phyloP scores from a whole-genome alignment of 2,113 vertebrate genomes.

The Pedetes capensis region DNA sequence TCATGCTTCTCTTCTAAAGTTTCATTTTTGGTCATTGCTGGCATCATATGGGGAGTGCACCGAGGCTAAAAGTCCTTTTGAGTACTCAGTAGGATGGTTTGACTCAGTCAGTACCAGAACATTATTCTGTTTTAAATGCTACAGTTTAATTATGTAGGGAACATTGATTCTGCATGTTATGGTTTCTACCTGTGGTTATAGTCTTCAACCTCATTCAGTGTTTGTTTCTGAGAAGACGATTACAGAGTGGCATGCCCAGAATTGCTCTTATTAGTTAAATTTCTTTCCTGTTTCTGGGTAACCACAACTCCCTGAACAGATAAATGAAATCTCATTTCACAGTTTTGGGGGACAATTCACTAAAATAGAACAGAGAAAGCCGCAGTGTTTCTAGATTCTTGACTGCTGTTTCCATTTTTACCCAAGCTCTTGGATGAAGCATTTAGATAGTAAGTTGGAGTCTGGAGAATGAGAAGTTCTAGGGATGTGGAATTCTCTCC shows the following conservation, averaged over 20 bases:
- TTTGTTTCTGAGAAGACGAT: constrained; percentile 13
- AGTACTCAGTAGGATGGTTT: neutral
- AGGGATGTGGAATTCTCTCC: neutral
- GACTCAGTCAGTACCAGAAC: neutral
- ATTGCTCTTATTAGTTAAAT: constrained; percentile 1
- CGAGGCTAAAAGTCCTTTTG: neutral
- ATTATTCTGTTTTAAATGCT: neutral
- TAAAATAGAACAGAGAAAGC: constrained; percentile 10
- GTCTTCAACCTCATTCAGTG: neutral
- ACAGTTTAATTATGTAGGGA: neutral
- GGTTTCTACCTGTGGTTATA: constrained; percentile 4
- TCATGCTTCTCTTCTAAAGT: neutral
- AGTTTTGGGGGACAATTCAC: neutral
- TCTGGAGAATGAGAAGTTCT: neutral
- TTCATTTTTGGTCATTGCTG: neutral
- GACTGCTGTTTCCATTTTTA: neutral
- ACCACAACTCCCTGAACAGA: neutral
- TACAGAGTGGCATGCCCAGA: neutral
- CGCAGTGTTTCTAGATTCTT: neutral
- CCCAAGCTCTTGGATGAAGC: neutral
- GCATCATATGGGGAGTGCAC: neutral
- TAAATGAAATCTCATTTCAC: neutral
- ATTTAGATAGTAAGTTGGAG: neutral
- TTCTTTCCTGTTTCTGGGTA: neutral
- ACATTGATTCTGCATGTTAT: neutral